Percentiles rank a stretch among this genome's conserved stretches.
These are phyloP conservation scores for Stenoptilia bipunctidactyla DNA, from an alignment of 2,888 invertebrate genomes.

Conservation along the genomic window DNA sequence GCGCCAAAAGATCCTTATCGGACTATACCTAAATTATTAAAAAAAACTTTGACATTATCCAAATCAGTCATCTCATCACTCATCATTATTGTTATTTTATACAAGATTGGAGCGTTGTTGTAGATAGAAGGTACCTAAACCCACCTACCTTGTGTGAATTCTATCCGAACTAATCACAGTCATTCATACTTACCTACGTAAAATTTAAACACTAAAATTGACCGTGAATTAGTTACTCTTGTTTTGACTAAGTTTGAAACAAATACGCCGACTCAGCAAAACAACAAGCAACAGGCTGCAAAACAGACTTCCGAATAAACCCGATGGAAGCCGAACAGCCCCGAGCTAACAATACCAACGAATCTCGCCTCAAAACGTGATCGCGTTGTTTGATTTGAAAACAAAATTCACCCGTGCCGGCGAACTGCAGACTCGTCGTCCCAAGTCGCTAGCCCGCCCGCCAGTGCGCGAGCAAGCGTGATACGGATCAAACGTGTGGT, in stretches of 20 bases:
- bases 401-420: constrained; percentile 41
- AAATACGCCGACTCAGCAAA: constrained; percentile 9
- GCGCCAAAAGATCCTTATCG: no score
- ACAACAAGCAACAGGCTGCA: constrained; percentile 21
- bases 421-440: constrained; percentile 6
- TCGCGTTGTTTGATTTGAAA: constrained; percentile 62
- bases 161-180: no score
- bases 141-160: no score
- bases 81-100: no score
- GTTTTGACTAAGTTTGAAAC: constrained; percentile 17
- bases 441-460: constrained; percentile 20
- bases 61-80: no score
- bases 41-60: no score
- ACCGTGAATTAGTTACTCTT: constrained; percentile 21
- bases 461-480: constrained; percentile 71
- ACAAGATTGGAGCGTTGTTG: no score
- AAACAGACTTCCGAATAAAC: constrained; percentile 25
- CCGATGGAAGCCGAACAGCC: constrained; percentile 33
- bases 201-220: constrained; percentile 16
- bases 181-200: no score
- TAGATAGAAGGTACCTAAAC: no score
- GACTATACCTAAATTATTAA: no score
- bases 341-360: constrained; percentile 38
- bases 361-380: constrained; percentile 60
- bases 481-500: constrained; percentile 71